Conservation (phyloP, 2,113 vertebrate species). For the Pitta sordida region DNA sequence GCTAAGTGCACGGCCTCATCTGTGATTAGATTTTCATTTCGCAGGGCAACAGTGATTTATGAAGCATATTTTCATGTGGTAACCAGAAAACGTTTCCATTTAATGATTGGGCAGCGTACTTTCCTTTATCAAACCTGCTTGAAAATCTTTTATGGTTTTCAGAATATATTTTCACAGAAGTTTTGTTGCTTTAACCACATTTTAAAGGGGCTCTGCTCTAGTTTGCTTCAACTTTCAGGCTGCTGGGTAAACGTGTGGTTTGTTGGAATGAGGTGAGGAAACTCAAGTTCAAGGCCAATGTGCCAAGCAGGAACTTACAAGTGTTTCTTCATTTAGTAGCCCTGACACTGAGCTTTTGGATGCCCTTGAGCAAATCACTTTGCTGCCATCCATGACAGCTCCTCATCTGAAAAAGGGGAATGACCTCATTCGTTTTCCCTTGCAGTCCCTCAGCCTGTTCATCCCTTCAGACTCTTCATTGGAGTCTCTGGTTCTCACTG, state of each 20-base stretch:
- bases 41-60: background rate
- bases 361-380: background rate
- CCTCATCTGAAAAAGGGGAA: background rate
- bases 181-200: background rate
- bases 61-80: slow-evolving; percentile 3
- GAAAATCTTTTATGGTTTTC: background rate
- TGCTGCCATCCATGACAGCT: background rate
- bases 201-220: background rate
- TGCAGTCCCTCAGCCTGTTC: background rate
- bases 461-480: background rate
- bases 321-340: background rate
- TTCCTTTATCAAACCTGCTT: slow-evolving; percentile 21
- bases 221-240: background rate
- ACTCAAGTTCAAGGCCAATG: rapidly evolving
- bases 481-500: background rate
- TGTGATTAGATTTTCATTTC: background rate
- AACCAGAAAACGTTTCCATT: slow-evolving; percentile 22
- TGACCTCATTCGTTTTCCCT: background rate
- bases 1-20: background rate
- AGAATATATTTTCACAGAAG: background rate
- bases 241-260: background rate
- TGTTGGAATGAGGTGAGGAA: background rate
- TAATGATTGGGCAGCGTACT: background rate
- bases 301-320: background rate
- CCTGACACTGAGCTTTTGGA: background rate